Base-by-base conservation (phyloP, 2,888 invertebrate species). In the Troides helena region DNA sequence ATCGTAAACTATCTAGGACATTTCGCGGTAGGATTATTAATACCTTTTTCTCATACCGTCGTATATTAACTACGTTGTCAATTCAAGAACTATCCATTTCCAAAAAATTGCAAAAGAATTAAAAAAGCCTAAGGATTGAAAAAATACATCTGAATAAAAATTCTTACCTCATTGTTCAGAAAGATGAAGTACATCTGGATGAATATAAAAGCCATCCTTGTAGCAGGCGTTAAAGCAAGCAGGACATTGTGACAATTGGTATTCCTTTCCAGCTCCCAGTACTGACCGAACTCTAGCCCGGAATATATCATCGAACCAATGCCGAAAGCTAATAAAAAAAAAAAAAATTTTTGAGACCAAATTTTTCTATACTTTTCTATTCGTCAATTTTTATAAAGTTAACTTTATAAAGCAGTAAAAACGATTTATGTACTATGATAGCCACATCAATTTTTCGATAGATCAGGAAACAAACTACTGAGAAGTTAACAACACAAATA, bases 111-210 rank as follows among this genome's bases (percentile, higher is more conserved):
- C 8, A 43, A 14, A 46, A 14, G 43, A 12, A 14, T 12, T 14
- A 53, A 5, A 53, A 53, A 53, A n/a, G 53, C n/a, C 18, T 53
- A 8, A 18, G 6, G 12, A 7, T 7, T 46, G 14, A 46, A 46
- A 53, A n/a, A 53, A 50, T 4, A 17, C 50, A 17, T 50, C 2
- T 14, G 14, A 30, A 61, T 43, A 43, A 14, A 4, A 30, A 58
- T 14, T 46, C 66, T 30, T 25, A 98, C 98, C 96, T 98, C 98
- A 85, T 98, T 98, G 89, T 99, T 99, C 72, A 99, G 95, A 93
- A 99, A 99, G 89, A 99, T 98, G 91, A 99, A 99, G 90, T 99
- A 99, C 95, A 99, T 98, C 91, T 99, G 99, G 81, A 98, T 97
- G 89, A 99, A 98, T 80, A 98, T 99, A 92, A 99, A 99, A 68